A percentile compares a stretch with the other conserved stretches of the same genome.
phyloP scores from a whole-genome alignment of 2,113 vertebrate genomes.

The Coturnix japonica region DNA sequence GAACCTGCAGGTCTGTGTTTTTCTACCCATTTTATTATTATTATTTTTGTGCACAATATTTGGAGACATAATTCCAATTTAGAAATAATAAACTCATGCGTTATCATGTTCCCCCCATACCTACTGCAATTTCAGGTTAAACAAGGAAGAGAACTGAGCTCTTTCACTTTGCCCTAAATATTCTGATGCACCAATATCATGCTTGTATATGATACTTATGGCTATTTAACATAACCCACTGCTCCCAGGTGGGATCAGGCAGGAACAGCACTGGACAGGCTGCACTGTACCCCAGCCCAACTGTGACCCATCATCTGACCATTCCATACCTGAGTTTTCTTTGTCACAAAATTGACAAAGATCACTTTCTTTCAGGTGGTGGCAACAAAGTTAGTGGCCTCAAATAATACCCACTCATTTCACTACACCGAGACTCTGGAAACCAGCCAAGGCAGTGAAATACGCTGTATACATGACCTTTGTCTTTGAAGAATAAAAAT shows the following conservation, averaged over 20 bases:
- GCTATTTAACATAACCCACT: background rate
- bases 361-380: background rate
- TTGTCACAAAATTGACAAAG: background rate
- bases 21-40: too few relatives aligned
- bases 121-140: background rate
- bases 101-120: background rate
- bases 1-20: background rate
- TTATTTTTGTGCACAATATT: background rate
- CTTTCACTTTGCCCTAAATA: background rate
- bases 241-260: background rate
- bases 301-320: background rate
- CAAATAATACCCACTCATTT: accelerated
- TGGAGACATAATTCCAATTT: background rate
- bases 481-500: background rate
- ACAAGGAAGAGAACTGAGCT: background rate
- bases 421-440: background rate
- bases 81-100: background rate
- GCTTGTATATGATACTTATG: accelerated
- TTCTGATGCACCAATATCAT: background rate
- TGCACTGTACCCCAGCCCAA: background rate
- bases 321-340: background rate
- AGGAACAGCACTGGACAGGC: background rate
- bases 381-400: background rate
- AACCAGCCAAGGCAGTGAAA: background rate
- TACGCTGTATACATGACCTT: background rate